Base-by-base conservation (phyloP, 2,113 vertebrate species). In the Terrapene triunguis region DNA sequence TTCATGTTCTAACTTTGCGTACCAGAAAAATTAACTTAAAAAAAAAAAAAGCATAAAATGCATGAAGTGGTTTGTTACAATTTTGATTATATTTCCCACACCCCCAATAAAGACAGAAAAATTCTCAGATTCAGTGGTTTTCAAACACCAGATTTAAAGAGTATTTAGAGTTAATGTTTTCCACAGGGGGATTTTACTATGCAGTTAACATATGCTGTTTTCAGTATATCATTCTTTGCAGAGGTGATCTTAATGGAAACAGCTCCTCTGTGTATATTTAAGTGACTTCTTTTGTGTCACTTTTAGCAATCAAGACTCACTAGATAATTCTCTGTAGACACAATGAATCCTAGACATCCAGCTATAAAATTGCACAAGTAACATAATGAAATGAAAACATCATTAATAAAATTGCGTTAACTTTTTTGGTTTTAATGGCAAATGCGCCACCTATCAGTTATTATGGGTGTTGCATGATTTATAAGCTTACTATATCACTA, bases 391-490 rank as follows among this genome's bases (percentile, higher is more conserved):
- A 88, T 80, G 65, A 16, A 32, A 57, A 25, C 55, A 57, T 57
- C 24, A 55, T 87, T 85, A 84, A 82, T 90, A 55, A 74, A 54
- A 54, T 54, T 55, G 22, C 72, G 47, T 44, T 69, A 6, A 29
- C 2, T 1, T 48, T 19, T 19, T 91, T 88, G 89, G 93, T 97
- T 96, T 80, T 24, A 92, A 96, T 97, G 93, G 95, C 96, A 97
- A 97, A 98, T 89, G 96, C 96, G 97, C 98, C 98, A 98, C 84
- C 98, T 98, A 83, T 96, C 96, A 88, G 96, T 50, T 93, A 44
- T 3, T 1, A 54, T 21, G 82, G 84, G 95, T 96, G 97, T 76
- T 98, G 91, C 97, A 96, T 6, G 11, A 87, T 84, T 69, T 80
- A 87, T 12, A 76, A 57, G 76, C 76, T 86, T 14, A 19, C 35